phyloP scores from a whole-genome alignment of 2,113 vertebrate species.

The Erpornis zantholeuca region DNA sequence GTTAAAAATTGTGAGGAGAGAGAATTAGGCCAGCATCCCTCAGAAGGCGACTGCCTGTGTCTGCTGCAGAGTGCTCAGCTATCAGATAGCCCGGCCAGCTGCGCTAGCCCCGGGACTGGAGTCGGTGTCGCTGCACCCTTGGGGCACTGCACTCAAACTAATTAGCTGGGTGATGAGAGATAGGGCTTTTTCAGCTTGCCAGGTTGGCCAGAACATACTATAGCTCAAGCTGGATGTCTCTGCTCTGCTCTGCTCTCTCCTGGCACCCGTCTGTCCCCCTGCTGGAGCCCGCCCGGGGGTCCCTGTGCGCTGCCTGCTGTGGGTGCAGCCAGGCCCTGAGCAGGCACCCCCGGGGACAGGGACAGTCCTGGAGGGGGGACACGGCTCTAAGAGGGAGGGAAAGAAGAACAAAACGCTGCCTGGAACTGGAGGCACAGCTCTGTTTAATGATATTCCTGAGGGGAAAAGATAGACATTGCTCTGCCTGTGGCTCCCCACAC shows the following conservation, averaged over 20 bases:
- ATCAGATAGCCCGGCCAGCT: not conserved
- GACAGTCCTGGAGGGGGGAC: not conserved
- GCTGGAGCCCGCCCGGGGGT: not conserved
- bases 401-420: not conserved
- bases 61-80: not conserved
- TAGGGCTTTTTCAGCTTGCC: not conserved
- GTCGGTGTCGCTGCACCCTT: not conserved
- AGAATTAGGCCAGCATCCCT: not conserved
- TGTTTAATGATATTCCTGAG: not conserved
- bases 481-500: not conserved
- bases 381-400: not conserved
- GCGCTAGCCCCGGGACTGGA: not conserved
- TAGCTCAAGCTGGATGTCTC: not conserved
- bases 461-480: not conserved
- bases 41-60: not conserved
- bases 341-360: not conserved
- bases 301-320: rapidly evolving
- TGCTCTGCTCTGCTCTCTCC: not conserved
- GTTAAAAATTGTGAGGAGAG: not conserved
- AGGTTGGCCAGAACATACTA: not conserved
- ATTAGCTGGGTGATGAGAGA: not conserved
- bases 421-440: not conserved
- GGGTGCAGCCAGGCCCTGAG: not conserved
- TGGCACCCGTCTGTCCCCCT: not conserved
- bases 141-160: not conserved